These are phyloP conservation scores for Choristoneura fumiferana DNA, from an alignment of 1,140 invertebrate genomes.

Conservation along the genomic window DNA sequence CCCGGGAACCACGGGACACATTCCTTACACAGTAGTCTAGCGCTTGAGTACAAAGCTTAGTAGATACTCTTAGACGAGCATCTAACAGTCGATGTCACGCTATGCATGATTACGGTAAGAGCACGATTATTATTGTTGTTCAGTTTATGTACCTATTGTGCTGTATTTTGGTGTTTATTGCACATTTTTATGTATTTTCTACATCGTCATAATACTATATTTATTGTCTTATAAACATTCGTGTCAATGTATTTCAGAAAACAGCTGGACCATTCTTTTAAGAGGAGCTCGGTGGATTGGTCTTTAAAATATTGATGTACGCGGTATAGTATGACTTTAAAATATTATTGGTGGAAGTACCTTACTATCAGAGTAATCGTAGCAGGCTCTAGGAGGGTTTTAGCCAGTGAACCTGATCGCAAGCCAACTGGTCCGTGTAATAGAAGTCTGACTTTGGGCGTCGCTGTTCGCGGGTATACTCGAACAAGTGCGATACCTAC, in stretches of 20 bases:
- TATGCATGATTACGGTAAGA: conserved; percentile 75
- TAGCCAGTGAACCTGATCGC: conserved; percentile 47
- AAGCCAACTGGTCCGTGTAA: conserved; percentile 68
- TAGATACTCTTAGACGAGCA: conserved; percentile 47
- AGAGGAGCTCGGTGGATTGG: not conserved
- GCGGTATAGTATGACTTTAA: not conserved
- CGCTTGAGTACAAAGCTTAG: conserved; percentile 67
- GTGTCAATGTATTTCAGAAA: conserved; percentile 16
- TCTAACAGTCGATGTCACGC: conserved; percentile 71
- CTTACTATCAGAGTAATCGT: conserved; percentile 2
- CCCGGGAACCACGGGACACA: conserved; percentile 73
- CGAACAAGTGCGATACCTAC: conserved; percentile 31
- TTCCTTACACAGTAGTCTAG: conserved; percentile 65
- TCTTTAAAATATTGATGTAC: not conserved
- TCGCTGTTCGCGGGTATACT: conserved; percentile 38
- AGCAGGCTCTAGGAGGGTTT: not conserved
- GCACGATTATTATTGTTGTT: conserved; percentile 63
- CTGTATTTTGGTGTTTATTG: conserved; percentile 59
- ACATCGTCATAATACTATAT: too few relatives aligned
- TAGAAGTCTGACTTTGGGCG: conserved; percentile 59
- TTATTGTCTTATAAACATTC: conserved; percentile 9
- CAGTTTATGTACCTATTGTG: conserved; percentile 41
- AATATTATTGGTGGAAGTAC: conserved; percentile 3
- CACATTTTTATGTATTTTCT: conserved; percentile 49
- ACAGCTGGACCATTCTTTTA: not conserved